phyloP scores from a whole-genome alignment of 2,113 vertebrate species.

The Thermophis baileyi region DNA sequence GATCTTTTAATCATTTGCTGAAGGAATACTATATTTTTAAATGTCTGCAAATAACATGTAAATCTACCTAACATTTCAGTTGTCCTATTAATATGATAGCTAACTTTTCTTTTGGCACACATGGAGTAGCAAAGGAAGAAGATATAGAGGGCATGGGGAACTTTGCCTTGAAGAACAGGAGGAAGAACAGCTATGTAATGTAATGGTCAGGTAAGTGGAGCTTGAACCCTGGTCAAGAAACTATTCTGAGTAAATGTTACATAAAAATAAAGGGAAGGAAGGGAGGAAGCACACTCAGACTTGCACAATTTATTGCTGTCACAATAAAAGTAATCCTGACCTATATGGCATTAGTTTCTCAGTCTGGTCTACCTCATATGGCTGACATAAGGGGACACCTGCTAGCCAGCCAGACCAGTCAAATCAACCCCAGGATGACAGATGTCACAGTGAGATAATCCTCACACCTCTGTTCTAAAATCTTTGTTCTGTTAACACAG shows the following conservation, averaged over 20 bases:
- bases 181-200: background rate
- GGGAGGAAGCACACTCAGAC: background rate
- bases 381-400: background rate
- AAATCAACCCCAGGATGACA: background rate
- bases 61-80: constrained; percentile 73
- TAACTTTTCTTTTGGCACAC: constrained; percentile 47
- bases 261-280: background rate
- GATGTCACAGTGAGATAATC: background rate
- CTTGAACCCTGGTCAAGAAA: background rate
- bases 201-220: background rate
- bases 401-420: background rate
- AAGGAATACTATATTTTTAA: constrained; percentile 48
- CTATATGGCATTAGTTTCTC: background rate
- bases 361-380: background rate
- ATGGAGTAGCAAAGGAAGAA: background rate
- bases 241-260: background rate
- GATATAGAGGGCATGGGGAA: background rate
- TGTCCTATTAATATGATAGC: constrained; percentile 70
- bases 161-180: background rate
- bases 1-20: constrained; percentile 69
- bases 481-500: background rate
- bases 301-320: background rate
- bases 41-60: constrained; percentile 65
- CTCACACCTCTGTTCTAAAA: background rate
- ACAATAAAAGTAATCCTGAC: background rate